Evolutionary conservation across 1,140 invertebrate species (phyloP).

Genomic region (Diprion similis): DNA sequence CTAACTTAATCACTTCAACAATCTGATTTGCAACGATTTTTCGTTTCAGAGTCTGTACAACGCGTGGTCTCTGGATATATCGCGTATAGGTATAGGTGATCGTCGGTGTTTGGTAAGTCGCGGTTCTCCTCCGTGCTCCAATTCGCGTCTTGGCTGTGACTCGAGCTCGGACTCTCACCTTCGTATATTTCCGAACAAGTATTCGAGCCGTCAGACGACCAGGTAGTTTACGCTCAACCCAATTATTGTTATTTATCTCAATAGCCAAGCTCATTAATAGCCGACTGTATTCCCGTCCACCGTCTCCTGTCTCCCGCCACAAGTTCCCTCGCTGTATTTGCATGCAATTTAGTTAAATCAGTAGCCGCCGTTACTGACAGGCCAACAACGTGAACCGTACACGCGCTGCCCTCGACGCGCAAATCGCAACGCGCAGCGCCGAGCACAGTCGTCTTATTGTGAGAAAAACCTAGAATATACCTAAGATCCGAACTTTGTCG

Average conservation of each 20-base stretch:
- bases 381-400: background rate
- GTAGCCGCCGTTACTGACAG: slow-evolving; percentile 2
- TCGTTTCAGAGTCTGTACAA: background rate
- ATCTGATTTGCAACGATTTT: background rate
- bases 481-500: too few species aligned
- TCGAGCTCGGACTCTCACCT: background rate
- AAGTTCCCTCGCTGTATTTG: slow-evolving; percentile 34
- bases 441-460: slow-evolving; percentile 21
- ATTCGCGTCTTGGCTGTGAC: background rate
- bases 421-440: slow-evolving; percentile 26
- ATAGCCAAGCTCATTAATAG: slow-evolving; percentile 35
- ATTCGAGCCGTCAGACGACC: background rate
- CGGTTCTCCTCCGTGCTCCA: slow-evolving; percentile 2
- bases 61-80: background rate
- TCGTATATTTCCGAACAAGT: background rate
- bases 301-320: background rate
- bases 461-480: too few species aligned
- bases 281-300: slow-evolving; percentile 41
- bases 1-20: background rate
- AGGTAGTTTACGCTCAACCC: slow-evolving; percentile 11
- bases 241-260: slow-evolving; percentile 22
- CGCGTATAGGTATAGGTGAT: background rate
- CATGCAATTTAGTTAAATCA: slow-evolving; percentile 45
- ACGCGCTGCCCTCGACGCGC: background rate
- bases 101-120: background rate